A percentile compares a stretch with the other conserved stretches of the same genome.
Conservation (phyloP, 2,113 vertebrate genomes). For the Chionis minor region DNA sequence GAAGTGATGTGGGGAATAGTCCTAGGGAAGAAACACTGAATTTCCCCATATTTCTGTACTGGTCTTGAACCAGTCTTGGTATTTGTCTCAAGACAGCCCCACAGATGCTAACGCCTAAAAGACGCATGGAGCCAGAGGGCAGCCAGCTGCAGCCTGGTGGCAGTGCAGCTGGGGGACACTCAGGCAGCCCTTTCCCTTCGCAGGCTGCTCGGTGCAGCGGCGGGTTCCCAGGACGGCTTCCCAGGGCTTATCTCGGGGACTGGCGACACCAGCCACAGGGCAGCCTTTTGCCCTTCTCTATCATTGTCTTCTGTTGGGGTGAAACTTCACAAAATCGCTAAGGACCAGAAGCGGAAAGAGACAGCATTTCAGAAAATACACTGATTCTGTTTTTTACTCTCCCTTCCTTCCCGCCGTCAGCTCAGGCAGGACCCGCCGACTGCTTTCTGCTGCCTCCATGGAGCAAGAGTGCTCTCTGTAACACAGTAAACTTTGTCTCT, state of each 20-base stretch:
- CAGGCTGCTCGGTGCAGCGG: fast-evolving
- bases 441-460: background rate
- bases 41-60: background rate
- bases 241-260: background rate
- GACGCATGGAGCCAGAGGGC: background rate
- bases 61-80: background rate
- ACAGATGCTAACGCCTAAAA: background rate
- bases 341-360: background rate
- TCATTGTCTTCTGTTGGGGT: background rate
- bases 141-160: background rate
- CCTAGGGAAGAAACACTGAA: background rate
- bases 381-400: background rate
- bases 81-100: background rate
- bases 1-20: background rate
- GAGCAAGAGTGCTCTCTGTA: background rate
- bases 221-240: fast-evolving
- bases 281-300: background rate
- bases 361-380: slow-evolving; percentile 2
- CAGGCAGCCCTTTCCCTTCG: background rate
- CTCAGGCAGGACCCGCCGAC: fast-evolving
- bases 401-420: background rate
- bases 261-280: background rate
- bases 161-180: background rate
- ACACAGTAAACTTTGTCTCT: slow-evolving; percentile 28
- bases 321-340: background rate